These are phyloP conservation scores for Corythaixoides concolor DNA, from an alignment of 2,113 vertebrate species.

Conservation along the genomic window DNA sequence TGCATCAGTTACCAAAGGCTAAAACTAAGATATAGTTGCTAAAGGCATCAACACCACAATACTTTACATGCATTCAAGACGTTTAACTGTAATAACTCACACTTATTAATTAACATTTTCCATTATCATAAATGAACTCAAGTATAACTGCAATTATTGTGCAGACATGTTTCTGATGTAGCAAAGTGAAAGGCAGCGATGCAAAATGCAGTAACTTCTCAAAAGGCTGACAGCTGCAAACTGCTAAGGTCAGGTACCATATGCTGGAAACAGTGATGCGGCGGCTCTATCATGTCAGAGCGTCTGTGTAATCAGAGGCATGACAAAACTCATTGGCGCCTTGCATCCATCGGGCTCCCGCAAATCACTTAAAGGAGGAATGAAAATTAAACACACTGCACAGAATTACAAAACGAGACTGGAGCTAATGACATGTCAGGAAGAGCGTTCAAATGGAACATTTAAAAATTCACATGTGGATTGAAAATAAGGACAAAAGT, in stretches of 20 bases:
- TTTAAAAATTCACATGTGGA: background rate
- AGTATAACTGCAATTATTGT: background rate
- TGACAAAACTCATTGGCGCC: background rate
- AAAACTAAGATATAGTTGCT: background rate
- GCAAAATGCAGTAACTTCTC: background rate
- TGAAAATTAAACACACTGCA: background rate
- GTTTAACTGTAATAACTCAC: background rate
- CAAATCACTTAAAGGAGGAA: fast-evolving
- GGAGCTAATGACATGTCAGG: background rate
- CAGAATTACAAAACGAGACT: background rate
- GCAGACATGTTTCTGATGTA: background rate
- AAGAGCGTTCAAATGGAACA: background rate
- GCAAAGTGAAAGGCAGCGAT: background rate
- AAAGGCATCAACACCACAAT: background rate
- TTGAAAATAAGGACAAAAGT: background rate
- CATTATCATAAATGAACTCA: background rate
- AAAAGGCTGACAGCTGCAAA: background rate
- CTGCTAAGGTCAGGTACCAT: background rate
- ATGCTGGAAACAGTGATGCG: background rate
- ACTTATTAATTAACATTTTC: background rate
- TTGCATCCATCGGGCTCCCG: background rate
- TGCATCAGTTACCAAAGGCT: background rate
- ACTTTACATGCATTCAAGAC: background rate
- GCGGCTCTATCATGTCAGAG: background rate
- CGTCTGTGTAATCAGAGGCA: background rate